These are phyloP conservation scores for Conops quadrifasciatus DNA, from an alignment of 2,888 invertebrate genomes.

Conservation along the genomic window DNA sequence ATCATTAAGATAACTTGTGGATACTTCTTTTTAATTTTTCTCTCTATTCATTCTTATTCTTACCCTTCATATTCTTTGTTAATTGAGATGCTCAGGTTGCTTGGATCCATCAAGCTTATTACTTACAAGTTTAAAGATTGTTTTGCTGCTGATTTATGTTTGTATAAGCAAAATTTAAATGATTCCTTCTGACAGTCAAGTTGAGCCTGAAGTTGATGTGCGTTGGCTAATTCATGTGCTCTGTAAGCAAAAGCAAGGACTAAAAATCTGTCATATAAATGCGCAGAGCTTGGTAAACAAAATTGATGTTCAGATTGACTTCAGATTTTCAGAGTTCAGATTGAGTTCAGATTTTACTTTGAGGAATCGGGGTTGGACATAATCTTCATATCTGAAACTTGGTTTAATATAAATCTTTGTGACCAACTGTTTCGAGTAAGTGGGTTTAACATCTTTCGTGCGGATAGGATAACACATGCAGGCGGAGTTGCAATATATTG, in stretches of 20 bases:
- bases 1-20: no score
- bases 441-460: conserved; percentile 23
- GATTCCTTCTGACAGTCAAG: not conserved
- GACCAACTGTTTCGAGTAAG: not conserved
- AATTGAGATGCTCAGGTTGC: conserved; percentile 1
- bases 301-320: no score
- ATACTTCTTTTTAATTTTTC: no score
- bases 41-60: no score
- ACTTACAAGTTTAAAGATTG: not conserved
- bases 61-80: no score
- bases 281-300: conserved; percentile 30
- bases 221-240: not conserved
- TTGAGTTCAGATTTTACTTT: conserved; percentile 30
- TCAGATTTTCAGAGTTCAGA: no score
- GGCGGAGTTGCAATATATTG: conserved; percentile 27
- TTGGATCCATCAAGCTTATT: not conserved
- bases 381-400: conserved; percentile 35
- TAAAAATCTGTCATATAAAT: conserved; percentile 35
- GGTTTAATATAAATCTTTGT: conserved; percentile 15
- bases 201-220: not conserved
- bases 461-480: conserved; percentile 25
- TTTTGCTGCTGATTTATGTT: not conserved
- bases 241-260: conserved; percentile 17
- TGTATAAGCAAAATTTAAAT: not conserved
- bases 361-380: conserved; percentile 22